Conservation (phyloP, 2,797 vertebrate genomes). For the Notolepis coatsorum region DNA sequence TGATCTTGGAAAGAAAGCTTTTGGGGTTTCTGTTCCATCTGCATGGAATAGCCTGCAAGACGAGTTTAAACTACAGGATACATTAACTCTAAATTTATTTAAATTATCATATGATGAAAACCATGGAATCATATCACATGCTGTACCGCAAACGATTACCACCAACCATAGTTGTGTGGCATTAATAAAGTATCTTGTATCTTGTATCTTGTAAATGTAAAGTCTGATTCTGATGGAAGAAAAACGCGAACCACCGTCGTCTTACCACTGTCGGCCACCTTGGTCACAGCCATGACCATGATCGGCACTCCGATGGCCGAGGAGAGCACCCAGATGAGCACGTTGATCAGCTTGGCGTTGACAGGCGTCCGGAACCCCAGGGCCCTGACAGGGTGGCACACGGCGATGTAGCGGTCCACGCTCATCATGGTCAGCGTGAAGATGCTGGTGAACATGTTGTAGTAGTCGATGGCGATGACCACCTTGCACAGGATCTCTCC, state of each 20-base stretch:
- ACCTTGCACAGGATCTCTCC: conserved; percentile 92
- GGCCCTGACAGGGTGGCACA: conserved; percentile 92
- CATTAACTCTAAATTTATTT: too few relatives aligned
- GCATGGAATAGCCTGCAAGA: too few relatives aligned
- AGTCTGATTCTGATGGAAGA: not conserved
- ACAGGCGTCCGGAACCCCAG: conserved; percentile 90
- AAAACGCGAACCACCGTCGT: not conserved
- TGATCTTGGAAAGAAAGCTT: too few relatives aligned
- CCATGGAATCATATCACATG: too few relatives aligned
- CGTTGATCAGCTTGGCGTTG: conserved; percentile 94
- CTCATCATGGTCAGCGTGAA: conserved; percentile 98
- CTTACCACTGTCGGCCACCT: conserved; percentile 82
- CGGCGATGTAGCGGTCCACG: conserved; percentile 92
- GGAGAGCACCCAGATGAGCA: conserved; percentile 93
- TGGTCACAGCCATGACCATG: conserved; percentile 93
- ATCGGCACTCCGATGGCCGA: conserved; percentile 92
- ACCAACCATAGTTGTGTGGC: too few relatives aligned
- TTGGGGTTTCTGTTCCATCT: too few relatives aligned
- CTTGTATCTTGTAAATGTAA: not conserved
- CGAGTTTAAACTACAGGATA: too few relatives aligned
- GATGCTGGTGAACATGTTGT: conserved; percentile 98
- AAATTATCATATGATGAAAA: too few relatives aligned
- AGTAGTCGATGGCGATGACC: conserved; percentile 94
- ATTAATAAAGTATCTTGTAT: not conserved
- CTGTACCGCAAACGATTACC: too few relatives aligned